Base-by-base conservation (phyloP, 2,113 vertebrate species). In the Motacilla tschutschensis region DNA sequence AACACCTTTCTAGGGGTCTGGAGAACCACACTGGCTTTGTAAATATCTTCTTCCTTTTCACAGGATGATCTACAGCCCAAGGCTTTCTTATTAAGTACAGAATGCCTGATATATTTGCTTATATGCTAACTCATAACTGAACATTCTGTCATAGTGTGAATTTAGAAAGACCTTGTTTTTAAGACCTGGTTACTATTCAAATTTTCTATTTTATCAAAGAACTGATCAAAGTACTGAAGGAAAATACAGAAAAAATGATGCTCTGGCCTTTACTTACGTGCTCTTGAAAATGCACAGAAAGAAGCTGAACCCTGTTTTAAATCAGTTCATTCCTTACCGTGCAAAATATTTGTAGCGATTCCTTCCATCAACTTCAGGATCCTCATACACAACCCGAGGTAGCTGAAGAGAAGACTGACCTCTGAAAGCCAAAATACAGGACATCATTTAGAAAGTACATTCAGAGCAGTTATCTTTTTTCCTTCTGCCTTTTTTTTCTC, bases 291-390 rank as follows among this genome's bases (percentile, higher is more conserved):
- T 22, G 14, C 55, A 79, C 8, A 77, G 77, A 82, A 87, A 35
- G n/a, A 79, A 59, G 35, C 13, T 66, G 40, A 86, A 47, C n/a
- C 41, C 38, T 83, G 20, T 58, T 72, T 65, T 60, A 82, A 51
- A 77, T 47, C 36, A 79, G 36, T 50, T 90, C 3, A 8, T n/a
- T 93, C 88, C 96, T 85, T 96, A 99, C 99, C 91, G 90, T 91
- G 97, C 97, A 93, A 98, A 99, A 92, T 97, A 99, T 87, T 98
- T 99, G 96, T 97, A 99, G 71, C 96, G 97, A 95, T 99, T 98
- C 62, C 91, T 96, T 94, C 98, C 98, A 31, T 91, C 96, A 53
- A 99, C 93, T 53, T 95, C 93, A 54, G 91, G 94, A 88, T 97
- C 96, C 74, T 98, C 92, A 76, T 82, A 85, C 14, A 59, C 64